Base-by-base conservation (phyloP, 2,888 invertebrate species). In the Hypena proboscidalis region DNA sequence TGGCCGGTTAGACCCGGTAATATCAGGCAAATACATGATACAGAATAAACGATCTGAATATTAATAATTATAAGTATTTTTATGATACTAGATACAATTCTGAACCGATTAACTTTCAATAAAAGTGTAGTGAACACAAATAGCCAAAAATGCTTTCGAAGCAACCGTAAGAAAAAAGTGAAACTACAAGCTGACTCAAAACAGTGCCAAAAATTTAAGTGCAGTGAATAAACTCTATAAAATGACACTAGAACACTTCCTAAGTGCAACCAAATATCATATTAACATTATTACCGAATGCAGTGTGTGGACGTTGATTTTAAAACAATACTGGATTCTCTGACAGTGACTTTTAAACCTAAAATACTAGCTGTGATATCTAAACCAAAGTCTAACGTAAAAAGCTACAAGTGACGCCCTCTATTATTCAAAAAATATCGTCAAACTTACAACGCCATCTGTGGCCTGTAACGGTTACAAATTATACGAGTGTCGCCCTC, bases 171-270 rank as follows among this genome's bases (percentile, higher is more conserved):
- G 8, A 2, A 9, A 9, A 1, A 3, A 10, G 29, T 26, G 4
- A 11, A 25, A 10, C 13, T n/a, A 25, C 2, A 37, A 32, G n/a
- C n/a, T 44, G 23, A 17, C 19, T 22, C n/a, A 23, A 36, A 41
- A 30, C 5, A 27, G 11, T 11, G 6, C 10, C 2, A 11, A 10
- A 13, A 5, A 10, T n/a, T 17, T 3, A 15, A 38, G 38, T 34
- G 44, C 21, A 30, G 38, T 35, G 42, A 21, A 35, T 20, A 7
- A 29, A 22, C 13, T 40, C 17, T 48, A 49, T 41, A 66, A 58
- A 52, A 66, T 66, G 66, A 66, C 60, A 52, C 38, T 58, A 39
- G 58, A 55, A 60, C 58, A 65, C 23, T 59, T 45, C 35, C 32
- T 26, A 14, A 61, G 58, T 33, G 56, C 55, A 20, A 54, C 52